Evolutionary conservation across 2,888 invertebrate species (phyloP).

Genomic region (Girardia tigrina): DNA sequence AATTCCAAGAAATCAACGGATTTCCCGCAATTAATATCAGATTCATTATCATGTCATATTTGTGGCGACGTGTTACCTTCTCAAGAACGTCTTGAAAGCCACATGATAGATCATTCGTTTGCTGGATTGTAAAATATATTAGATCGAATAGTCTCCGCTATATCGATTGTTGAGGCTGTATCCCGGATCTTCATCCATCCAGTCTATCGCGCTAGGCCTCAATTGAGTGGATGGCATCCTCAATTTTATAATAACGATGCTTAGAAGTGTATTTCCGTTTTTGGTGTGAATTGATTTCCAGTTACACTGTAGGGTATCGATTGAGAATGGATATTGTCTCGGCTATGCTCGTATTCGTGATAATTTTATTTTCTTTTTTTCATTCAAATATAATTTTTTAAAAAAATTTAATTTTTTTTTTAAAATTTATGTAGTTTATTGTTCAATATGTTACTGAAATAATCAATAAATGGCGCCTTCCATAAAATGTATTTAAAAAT

Average conservation of each 20-base stretch:
- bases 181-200: slow-evolving; percentile 12
- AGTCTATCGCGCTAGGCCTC: slow-evolving; percentile 19
- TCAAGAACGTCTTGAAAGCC: slow-evolving; percentile 27
- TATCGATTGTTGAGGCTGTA: not conserved
- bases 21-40: not conserved
- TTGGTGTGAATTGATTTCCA: slow-evolving; percentile 23
- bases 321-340: slow-evolving; percentile 23
- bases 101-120: slow-evolving; percentile 31
- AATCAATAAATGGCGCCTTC: too few relatives aligned
- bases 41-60: slow-evolving; percentile 24
- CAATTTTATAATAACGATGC: slow-evolving; percentile 16
- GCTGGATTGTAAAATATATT: slow-evolving; percentile 8
- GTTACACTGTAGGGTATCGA: slow-evolving; percentile 12
- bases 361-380: slow-evolving; percentile 11
- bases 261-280: slow-evolving; percentile 23
- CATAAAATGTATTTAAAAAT: too few relatives aligned
- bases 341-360: slow-evolving; percentile 23
- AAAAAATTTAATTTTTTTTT: too few relatives aligned
- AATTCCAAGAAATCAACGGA: not conserved
- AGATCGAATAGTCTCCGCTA: slow-evolving; percentile 10
- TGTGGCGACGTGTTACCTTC: slow-evolving; percentile 13
- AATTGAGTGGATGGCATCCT: slow-evolving; percentile 1
- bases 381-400: slow-evolving; percentile 16
- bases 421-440: too few relatives aligned
- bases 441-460: too few relatives aligned